phyloP scores from a whole-genome alignment of 2,888 invertebrate genomes.

The Bellardia pandia region DNA sequence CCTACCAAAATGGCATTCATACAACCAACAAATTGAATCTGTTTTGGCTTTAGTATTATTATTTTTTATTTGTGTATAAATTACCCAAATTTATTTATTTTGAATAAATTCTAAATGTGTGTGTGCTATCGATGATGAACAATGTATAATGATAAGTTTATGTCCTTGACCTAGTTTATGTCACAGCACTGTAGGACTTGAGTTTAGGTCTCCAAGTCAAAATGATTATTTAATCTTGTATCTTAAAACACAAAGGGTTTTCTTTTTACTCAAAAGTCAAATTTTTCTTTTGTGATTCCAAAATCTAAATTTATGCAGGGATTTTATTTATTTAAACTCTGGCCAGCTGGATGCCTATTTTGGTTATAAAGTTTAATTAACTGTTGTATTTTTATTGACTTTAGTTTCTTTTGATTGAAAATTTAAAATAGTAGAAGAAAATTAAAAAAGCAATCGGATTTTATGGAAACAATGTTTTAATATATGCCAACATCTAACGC shows the following conservation, averaged over 20 bases:
- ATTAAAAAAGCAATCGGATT: no score
- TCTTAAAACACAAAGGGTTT: neutral
- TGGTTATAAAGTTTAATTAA: no score
- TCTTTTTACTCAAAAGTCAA: no score
- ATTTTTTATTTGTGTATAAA: neutral
- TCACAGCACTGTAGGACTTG: neutral
- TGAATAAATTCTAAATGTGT: neutral
- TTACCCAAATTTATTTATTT: neutral
- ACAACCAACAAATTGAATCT: neutral
- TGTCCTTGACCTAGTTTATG: constrained; percentile 24
- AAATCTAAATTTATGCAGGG: no score
- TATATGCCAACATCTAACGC: no score
- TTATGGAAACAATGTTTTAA: no score
- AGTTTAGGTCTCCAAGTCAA: neutral
- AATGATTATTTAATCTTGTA: neutral
- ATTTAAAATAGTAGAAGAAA: no score
- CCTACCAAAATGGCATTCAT: constrained; percentile 27
- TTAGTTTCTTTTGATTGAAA: no score
- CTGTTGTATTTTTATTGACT: no score
- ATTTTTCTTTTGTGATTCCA: no score
- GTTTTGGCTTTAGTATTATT: neutral
- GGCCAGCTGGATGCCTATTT: no score
- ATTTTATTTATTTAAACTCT: no score
- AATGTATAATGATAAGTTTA: neutral
- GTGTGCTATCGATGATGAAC: neutral